These are phyloP conservation scores for Trichogramma pretiosum DNA, from an alignment of 1,140 invertebrate genomes.

Conservation along the genomic window DNA sequence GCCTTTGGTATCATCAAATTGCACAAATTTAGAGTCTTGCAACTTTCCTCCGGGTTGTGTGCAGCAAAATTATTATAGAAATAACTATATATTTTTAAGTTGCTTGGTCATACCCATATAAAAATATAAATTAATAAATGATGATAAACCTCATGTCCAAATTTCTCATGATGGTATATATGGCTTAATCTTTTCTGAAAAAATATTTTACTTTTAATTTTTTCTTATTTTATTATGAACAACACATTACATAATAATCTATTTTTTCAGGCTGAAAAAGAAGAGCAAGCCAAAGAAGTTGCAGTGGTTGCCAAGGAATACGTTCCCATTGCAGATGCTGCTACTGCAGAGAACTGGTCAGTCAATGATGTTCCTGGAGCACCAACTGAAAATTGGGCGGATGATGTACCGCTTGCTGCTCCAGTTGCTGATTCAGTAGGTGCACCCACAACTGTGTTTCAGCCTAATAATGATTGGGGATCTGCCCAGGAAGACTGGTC, in stretches of 20 bases:
- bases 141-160: background rate
- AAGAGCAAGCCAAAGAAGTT: slow-evolving; percentile 82
- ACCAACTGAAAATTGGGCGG: slow-evolving; percentile 47
- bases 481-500: no score
- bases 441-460: slow-evolving; percentile 27
- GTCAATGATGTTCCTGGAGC: slow-evolving; percentile 39
- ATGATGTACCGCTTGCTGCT: slow-evolving; percentile 32
- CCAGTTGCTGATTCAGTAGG: slow-evolving; percentile 20
- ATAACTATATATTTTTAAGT: slow-evolving; percentile 19
- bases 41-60: no score
- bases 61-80: slow-evolving; percentile 27
- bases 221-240: background rate
- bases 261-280: slow-evolving; percentile 72
- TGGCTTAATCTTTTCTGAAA: slow-evolving; percentile 26
- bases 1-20: no score
- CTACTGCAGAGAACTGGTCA: slow-evolving; percentile 39
- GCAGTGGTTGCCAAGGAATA: slow-evolving; percentile 45
- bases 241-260: background rate
- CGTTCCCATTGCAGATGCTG: slow-evolving; percentile 30
- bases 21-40: no score
- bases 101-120: no score
- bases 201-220: background rate
- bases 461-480: slow-evolving; percentile 48
- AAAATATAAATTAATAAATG: slow-evolving; percentile 24
- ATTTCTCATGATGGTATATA: slow-evolving; percentile 16